These are phyloP conservation scores for Drosophila willistoni DNA, from an alignment of 1,140 invertebrate species.

Conservation along the genomic window DNA sequence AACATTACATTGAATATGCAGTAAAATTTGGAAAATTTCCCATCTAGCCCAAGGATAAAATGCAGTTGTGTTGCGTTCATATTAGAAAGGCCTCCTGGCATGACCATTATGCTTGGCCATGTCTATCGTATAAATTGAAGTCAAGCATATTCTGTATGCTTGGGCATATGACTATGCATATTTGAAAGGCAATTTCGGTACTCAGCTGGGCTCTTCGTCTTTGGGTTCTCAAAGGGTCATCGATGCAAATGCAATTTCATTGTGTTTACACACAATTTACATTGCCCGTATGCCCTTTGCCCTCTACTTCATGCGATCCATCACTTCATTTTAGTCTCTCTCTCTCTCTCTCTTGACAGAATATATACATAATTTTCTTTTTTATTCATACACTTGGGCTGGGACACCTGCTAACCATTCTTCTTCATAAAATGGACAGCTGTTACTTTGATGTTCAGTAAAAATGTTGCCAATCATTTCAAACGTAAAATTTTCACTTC, in stretches of 20 bases:
- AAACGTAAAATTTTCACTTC: slow-evolving; percentile 74
- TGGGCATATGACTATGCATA: slow-evolving; percentile 77
- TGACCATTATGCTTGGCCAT: slow-evolving; percentile 40
- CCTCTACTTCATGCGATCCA: not conserved
- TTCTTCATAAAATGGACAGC: slow-evolving; percentile 43
- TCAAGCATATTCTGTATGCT: slow-evolving; percentile 55
- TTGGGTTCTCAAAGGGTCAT: slow-evolving; percentile 26
- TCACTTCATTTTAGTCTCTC: not conserved
- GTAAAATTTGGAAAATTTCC: slow-evolving; percentile 29
- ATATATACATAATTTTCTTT: slow-evolving; percentile 34
- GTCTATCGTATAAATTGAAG: slow-evolving; percentile 58
- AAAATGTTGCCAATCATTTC: slow-evolving; percentile 70
- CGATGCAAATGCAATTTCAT: slow-evolving; percentile 75
- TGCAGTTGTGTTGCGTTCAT: not conserved
- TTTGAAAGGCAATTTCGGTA: slow-evolving; percentile 74
- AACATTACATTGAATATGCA: slow-evolving; percentile 60
- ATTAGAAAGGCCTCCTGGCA: slow-evolving; percentile 43
- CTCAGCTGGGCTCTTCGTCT: slow-evolving; percentile 17
- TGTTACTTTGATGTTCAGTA: slow-evolving; percentile 28
- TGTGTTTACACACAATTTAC: slow-evolving; percentile 69
- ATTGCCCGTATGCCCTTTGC: slow-evolving; percentile 17
- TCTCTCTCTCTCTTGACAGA: not conserved
- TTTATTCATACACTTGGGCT: slow-evolving; percentile 51
- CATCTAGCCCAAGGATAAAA: slow-evolving; percentile 56
- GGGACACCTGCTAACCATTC: slow-evolving; percentile 29